phyloP scores from a whole-genome alignment of 1,140 invertebrate species.

The Arion vulgaris region DNA sequence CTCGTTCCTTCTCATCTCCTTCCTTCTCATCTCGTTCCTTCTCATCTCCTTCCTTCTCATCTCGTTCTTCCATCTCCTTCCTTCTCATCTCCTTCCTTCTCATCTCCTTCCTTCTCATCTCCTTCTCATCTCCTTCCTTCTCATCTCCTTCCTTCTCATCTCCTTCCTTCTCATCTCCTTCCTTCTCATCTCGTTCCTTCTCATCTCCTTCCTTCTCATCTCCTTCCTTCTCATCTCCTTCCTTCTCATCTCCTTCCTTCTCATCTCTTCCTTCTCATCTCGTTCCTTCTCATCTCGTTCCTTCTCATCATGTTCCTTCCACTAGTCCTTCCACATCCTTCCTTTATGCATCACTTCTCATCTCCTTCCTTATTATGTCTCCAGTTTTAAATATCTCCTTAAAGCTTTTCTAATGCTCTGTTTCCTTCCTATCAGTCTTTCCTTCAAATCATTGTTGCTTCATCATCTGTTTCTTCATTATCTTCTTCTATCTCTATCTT shows the following conservation, averaged over 20 bases:
- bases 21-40: background rate
- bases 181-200: background rate
- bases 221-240: background rate
- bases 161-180: background rate
- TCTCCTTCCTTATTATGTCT: background rate
- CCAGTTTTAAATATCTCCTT: no score
- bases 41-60: background rate
- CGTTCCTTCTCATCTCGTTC: background rate
- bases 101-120: no score
- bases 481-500: no score
- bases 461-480: no score
- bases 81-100: background rate
- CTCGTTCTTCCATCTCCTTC: background rate
- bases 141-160: background rate
- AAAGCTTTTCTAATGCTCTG: no score
- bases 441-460: no score
- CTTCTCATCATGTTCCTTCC: background rate
- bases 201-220: background rate
- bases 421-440: no score
- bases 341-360: background rate
- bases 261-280: no score
- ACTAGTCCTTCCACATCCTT: background rate
- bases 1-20: no score
- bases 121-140: background rate
- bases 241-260: no score